These are phyloP conservation scores for Nettapus auritus DNA, from an alignment of 2,113 vertebrate genomes.

Conservation along the genomic window DNA sequence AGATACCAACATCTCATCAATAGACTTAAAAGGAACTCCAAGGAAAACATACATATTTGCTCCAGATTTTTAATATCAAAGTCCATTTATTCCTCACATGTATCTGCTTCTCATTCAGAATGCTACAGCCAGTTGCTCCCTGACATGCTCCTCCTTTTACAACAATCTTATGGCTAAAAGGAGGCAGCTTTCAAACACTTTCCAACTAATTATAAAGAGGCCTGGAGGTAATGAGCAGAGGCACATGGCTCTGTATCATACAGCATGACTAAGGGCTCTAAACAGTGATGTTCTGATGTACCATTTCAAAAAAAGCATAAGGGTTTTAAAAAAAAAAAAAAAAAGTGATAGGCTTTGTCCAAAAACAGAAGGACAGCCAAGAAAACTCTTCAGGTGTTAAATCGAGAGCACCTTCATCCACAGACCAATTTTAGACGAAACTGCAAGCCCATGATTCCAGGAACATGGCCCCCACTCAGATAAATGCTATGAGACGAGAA, in stretches of 20 bases:
- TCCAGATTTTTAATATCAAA: background rate
- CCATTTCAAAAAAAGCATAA: background rate
- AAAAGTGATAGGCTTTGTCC: background rate
- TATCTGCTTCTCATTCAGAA: background rate
- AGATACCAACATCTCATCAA: background rate
- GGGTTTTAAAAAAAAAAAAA: background rate
- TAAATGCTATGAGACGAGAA: background rate
- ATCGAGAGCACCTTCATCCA: background rate
- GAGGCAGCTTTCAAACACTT: background rate
- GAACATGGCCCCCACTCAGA: background rate
- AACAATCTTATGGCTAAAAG: constrained; percentile 2
- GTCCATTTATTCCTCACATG: background rate
- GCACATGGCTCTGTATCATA: background rate
- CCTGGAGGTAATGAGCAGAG: background rate
- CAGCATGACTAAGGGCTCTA: background rate
- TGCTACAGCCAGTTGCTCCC: background rate
- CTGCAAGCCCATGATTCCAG: background rate
- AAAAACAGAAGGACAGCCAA: background rate
- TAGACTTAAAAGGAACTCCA: background rate
- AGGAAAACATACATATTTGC: background rate
- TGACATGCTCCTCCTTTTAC: background rate
- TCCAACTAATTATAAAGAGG: background rate
- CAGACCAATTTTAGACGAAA: background rate
- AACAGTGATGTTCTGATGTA: background rate
- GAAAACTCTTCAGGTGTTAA: background rate